Percentiles rank a stretch among this genome's conserved stretches.
Conservation (phyloP, 2,113 vertebrate species). For the Naja naja region DNA sequence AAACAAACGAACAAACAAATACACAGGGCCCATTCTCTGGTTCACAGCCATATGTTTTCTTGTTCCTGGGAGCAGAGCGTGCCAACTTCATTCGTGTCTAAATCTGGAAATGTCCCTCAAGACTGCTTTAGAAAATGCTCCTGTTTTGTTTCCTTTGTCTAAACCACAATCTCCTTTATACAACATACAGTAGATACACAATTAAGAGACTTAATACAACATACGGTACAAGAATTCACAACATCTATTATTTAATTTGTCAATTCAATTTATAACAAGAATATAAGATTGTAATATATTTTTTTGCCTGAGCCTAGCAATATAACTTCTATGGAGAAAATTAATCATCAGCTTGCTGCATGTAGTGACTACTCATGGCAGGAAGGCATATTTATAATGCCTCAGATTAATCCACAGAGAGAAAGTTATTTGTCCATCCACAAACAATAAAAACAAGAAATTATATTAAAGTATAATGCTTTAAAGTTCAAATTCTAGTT, state of each 20-base stretch:
- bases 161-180: neutral
- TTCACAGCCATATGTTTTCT: neutral
- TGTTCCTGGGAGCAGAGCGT: neutral
- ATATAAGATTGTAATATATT: neutral
- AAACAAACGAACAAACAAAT: neutral
- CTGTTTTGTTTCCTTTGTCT: neutral
- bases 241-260: neutral
- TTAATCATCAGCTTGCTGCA: neutral
- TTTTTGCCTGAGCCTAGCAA: neutral
- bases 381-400: neutral
- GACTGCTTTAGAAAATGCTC: neutral
- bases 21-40: neutral
- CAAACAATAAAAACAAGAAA: neutral
- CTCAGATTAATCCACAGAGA: neutral
- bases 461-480: neutral
- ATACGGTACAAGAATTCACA: neutral
- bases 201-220: neutral
- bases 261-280: neutral
- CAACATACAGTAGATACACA: neutral
- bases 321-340: neutral
- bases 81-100: neutral
- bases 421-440: neutral
- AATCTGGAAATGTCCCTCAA: neutral
- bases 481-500: neutral
- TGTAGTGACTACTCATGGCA: neutral